phyloP scores from a whole-genome alignment of 2,888 invertebrate species.

The Aporophyla nigra region DNA sequence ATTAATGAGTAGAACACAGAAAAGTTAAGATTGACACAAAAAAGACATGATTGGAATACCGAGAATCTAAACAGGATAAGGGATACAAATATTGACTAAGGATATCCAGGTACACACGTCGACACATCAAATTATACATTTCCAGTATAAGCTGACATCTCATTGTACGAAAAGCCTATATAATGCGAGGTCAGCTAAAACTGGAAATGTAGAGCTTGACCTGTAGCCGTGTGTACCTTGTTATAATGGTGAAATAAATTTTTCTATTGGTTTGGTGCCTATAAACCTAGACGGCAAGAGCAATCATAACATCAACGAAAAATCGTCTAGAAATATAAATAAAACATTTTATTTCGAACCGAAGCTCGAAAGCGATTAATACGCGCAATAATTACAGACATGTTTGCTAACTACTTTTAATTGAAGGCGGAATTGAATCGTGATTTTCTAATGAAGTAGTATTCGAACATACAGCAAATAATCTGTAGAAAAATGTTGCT shows the following conservation, averaged over 20 bases:
- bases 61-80: no score
- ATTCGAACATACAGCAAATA: slow-evolving; percentile 27
- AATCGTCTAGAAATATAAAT: slow-evolving; percentile 64
- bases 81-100: no score
- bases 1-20: neutral
- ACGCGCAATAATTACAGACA: slow-evolving; percentile 73
- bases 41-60: no score
- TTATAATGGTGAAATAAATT: slow-evolving; percentile 10
- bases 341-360: slow-evolving; percentile 63
- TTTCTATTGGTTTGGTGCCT: slow-evolving; percentile 53
- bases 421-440: slow-evolving; percentile 72
- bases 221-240: no score
- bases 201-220: no score
- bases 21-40: no score
- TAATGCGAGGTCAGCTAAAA: no score
- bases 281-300: slow-evolving; percentile 62
- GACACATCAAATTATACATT: no score
- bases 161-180: no score
- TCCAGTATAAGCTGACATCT: no score
- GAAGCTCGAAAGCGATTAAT: slow-evolving; percentile 72
- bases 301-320: slow-evolving; percentile 71
- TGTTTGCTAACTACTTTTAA: slow-evolving; percentile 75
- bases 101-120: neutral
- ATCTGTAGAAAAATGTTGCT: slow-evolving; percentile 46
- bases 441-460: slow-evolving; percentile 63